phyloP scores from a whole-genome alignment of 92 coral and sea anemone species.

The Ricordea florida region DNA sequence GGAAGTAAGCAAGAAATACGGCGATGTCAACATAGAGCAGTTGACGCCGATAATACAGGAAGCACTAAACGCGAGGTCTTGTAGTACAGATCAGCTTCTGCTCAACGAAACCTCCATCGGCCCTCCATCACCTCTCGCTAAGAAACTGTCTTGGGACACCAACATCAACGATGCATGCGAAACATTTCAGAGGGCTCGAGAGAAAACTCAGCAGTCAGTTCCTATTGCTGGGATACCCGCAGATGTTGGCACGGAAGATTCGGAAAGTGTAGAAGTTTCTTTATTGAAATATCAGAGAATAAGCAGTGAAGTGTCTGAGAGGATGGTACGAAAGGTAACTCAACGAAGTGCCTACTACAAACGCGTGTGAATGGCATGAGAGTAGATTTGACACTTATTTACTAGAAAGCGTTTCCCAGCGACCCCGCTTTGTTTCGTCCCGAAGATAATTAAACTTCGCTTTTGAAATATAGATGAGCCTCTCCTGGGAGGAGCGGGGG shows the following conservation, averaged over 20 bases:
- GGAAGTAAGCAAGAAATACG: not conserved
- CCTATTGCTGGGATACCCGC: not conserved
- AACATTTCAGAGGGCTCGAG: not conserved
- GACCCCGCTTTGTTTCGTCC: too few relatives aligned
- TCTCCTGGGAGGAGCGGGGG: too few relatives aligned
- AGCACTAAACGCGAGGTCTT: not conserved
- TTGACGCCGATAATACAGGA: not conserved
- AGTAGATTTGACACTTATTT: not conserved
- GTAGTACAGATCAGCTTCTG: not conserved
- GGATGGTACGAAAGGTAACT: slow-evolving; percentile 11
- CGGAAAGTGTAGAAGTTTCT: not conserved
- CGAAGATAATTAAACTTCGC: too few relatives aligned
- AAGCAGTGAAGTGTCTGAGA: slow-evolving; percentile 13
- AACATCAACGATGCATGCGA: not conserved
- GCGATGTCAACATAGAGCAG: not conserved
- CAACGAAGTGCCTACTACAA: not conserved
- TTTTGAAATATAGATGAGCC: too few relatives aligned
- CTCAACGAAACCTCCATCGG: not conserved
- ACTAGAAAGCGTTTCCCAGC: too few relatives aligned
- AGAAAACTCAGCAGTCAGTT: not conserved
- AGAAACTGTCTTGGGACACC: slow-evolving; percentile 4
- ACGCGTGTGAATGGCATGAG: not conserved
- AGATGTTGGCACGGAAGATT: slow-evolving; percentile 27
- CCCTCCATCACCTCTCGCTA: not conserved
- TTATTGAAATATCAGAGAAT: not conserved